Evolutionary conservation across 2,113 vertebrate species (phyloP), one percentile per base, ranked within the genome.

Genomic region (Colius striatus): DNA sequence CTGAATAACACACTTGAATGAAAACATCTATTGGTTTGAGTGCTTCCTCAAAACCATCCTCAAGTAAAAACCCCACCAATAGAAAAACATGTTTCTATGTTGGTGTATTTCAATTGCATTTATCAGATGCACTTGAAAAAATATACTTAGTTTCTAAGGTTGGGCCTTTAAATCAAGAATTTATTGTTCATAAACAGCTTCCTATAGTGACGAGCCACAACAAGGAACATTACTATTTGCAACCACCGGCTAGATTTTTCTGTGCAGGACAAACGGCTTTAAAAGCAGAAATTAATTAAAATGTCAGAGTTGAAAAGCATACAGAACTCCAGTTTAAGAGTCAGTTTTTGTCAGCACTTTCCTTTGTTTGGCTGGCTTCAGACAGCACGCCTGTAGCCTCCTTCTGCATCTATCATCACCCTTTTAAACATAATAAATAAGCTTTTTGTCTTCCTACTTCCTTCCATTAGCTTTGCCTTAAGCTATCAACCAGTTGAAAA

Each of bases 401-500:
- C 82, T 54, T 48, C 70, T 5, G 11, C 57, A 41, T 47, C 80
- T 73, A 92, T 63, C 88, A 74, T 50, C 62, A 43, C 29, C 70
- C 78, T 89, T 83, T 94, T 60, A 57, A 89, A 95, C 66, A 91
- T 68, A 54, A 95, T 51, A 82, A 95, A 84, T 43, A 71, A 84
- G 60, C 84, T 87, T 94, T 96, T 65, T 82, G 84, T 93, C 79
- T 83, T 89, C 91, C 73, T 81, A 5, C 53, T 84, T 89, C 77
- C 90, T 87, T 89, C 65, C 89, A 89, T 94, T 96, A 95, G 70
- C 74, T 90, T 94, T 45, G 80, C 92, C 87, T 84, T 89, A 70
- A 93, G 92, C 92, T 54, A 96, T 13, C 58, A 85, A 84, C 23
- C 83, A 72, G 92, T 67, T 94, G 88, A 91, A 97, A 94, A 92